Conservation (phyloP, 2,797 vertebrate species). For the Enteromius treurensis region DNA sequence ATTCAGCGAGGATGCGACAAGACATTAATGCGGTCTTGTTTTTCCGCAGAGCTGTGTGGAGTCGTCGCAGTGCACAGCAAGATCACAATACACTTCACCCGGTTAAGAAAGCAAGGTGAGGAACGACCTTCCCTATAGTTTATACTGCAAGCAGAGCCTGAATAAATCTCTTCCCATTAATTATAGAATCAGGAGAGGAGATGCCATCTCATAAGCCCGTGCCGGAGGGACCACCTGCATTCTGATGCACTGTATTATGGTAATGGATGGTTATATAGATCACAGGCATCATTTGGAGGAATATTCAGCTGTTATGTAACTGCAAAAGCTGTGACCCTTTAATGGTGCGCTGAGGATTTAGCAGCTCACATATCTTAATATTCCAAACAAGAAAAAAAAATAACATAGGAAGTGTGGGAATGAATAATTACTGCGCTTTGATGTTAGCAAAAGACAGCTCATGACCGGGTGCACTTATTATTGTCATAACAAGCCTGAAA, state of each 20-base stretch:
- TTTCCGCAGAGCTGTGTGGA: neutral
- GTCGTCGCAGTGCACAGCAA: neutral
- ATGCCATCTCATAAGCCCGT: conserved; percentile 35
- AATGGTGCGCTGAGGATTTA: conserved; percentile 26
- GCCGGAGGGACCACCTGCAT: conserved; percentile 51
- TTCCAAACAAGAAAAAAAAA: conserved; percentile 1
- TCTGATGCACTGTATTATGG: conserved; percentile 61
- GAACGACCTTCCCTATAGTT: conserved; percentile 66
- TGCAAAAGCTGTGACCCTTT: conserved; percentile 43
- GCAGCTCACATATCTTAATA: conserved; percentile 20
- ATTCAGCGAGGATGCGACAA: conserved; percentile 1
- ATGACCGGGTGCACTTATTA: conserved; percentile 3
- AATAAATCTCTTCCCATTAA: conserved; percentile 64
- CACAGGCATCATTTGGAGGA: conserved; percentile 35
- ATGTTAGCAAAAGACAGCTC: conserved; percentile 15
- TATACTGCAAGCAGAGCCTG: conserved; percentile 58
- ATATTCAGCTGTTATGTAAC: conserved; percentile 47
- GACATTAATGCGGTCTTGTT: neutral
- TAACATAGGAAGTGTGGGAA: conserved; percentile 3
- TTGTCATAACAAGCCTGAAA: conserved; percentile 13
- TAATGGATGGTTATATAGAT: conserved; percentile 54
- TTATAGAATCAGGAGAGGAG: conserved; percentile 60
- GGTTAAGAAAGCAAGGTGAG: conserved; percentile 58
- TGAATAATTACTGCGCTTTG: conserved; percentile 13
- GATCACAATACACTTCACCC: conserved; percentile 14